Evolutionary conservation across 2,888 invertebrate species (phyloP), one percentile per base, ranked within the genome.

Genomic region (Dione juno): DNA sequence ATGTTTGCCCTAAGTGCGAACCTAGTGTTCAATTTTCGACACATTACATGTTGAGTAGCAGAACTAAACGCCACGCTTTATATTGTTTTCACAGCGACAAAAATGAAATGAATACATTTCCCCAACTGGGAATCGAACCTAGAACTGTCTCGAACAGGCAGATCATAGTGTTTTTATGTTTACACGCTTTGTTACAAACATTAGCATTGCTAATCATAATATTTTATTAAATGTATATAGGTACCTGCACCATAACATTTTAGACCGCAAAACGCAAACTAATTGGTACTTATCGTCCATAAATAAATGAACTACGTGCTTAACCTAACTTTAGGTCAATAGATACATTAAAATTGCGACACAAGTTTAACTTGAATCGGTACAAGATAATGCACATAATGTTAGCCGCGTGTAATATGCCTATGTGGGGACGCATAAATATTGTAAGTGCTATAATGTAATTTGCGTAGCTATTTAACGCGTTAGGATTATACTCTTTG

Each of bases 401-500:
- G 79, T 79, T 80, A 75, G 77, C 67, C 66, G 57, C 53, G 71
- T 74, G 68, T 83, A 84, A 87, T 81, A 80, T 81, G 79, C 78
- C 84, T 81, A 78, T 74, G 80, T 81, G 75, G 79, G 81, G 84
- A 83, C 81, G 82, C 74, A 78, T 77, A 78, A 77, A 76, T 76
- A 79, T 78, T 77, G 79, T 81, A 81, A 80, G 76, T 77, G 77
- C 75, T 72, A 75, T 79, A 79, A 80, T 82, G 79, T 80, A 79
- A 84, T 86, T 87, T 83, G 83, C 85, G 82, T 82, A 82, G 81
- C 84, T 70, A 82, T 86, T 84, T 81, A 80, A 88, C 82, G 78
- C 78, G 85, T 84, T 80, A 82, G 86, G 81, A 82, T 88, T 86
- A 86, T 85, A 86, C 80, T 85, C 91, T 92, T 92, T 92, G 92